Conservation (phyloP, 2,797 vertebrate genomes). For the Lindbergichthys nudifrons region DNA sequence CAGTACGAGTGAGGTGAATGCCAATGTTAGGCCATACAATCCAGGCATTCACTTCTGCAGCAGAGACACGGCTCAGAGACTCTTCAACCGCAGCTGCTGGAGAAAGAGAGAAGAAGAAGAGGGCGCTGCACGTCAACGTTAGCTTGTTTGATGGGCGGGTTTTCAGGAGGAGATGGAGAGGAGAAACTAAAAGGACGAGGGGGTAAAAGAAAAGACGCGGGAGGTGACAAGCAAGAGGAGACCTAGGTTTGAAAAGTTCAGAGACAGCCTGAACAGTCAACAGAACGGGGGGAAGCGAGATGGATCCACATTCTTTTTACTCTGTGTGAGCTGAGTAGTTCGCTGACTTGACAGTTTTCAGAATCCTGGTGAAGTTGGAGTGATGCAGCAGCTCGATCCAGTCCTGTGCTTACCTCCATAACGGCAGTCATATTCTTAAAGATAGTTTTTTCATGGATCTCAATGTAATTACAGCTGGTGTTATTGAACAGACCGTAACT, state of each 20-base stretch:
- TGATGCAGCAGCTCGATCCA: neutral
- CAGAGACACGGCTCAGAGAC: slow-evolving; percentile 63
- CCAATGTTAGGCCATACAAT: slow-evolving; percentile 72
- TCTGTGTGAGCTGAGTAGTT: neutral
- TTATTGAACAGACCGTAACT: neutral
- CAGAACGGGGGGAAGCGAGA: neutral
- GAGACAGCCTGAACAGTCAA: neutral
- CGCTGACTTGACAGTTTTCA: slow-evolving; percentile 27
- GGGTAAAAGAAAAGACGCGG: slow-evolving; percentile 7
- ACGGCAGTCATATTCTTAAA: neutral
- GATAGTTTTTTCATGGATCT: too few relatives aligned
- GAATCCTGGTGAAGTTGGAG: slow-evolving; percentile 4
- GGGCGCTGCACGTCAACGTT: neutral
- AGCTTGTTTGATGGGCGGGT: slow-evolving; percentile 32
- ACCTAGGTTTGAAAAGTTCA: neutral
- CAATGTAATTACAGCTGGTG: neutral
- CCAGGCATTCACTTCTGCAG: slow-evolving; percentile 67
- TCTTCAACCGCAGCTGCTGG: slow-evolving; percentile 61
- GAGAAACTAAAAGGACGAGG: slow-evolving; percentile 17
- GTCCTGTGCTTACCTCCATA: neutral
- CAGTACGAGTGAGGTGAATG: slow-evolving; percentile 64
- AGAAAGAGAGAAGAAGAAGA: slow-evolving; percentile 11
- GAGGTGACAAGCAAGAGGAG: slow-evolving; percentile 5
- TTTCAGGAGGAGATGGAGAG: slow-evolving; percentile 14
- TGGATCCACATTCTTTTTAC: neutral